Evolutionary conservation across 2,888 invertebrate genomes (phyloP).

Genomic region (Willowsia nigromaculata): DNA sequence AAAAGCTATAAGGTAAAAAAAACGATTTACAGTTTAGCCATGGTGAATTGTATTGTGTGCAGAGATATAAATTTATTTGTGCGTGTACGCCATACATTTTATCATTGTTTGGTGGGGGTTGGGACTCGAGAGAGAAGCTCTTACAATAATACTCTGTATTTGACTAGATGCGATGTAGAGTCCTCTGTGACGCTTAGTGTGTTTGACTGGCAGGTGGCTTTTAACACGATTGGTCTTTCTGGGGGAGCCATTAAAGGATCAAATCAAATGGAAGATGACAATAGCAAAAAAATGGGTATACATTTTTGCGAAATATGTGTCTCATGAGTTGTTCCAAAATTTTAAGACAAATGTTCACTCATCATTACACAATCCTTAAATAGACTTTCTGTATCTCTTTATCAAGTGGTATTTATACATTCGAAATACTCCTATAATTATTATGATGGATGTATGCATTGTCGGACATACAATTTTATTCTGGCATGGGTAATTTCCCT

Average conservation of each 20-base stretch:
- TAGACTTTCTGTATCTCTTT: background rate
- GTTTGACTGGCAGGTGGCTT: conserved; percentile 69
- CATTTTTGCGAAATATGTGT: background rate
- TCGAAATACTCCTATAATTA: background rate
- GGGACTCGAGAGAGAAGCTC: background rate
- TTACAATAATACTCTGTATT: background rate
- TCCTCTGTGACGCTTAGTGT: conserved; percentile 35
- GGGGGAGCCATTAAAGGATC: conserved; percentile 69
- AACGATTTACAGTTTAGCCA: background rate
- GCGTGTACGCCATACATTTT: background rate
- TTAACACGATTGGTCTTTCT: conserved; percentile 70
- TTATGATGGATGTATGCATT: background rate
- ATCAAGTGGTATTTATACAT: background rate
- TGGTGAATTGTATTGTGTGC: too few species aligned
- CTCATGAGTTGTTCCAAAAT: too few species aligned
- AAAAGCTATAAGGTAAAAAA: background rate
- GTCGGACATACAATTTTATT: background rate
- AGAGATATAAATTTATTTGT: background rate
- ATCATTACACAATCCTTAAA: background rate
- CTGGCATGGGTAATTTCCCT: background rate
- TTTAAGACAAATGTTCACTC: background rate
- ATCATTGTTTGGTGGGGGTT: background rate
- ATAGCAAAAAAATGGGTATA: background rate
- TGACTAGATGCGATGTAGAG: background rate
- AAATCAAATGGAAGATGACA: conserved; percentile 62